Conservation (phyloP, 2,888 invertebrate genomes). For the Argyresthia albistria region DNA sequence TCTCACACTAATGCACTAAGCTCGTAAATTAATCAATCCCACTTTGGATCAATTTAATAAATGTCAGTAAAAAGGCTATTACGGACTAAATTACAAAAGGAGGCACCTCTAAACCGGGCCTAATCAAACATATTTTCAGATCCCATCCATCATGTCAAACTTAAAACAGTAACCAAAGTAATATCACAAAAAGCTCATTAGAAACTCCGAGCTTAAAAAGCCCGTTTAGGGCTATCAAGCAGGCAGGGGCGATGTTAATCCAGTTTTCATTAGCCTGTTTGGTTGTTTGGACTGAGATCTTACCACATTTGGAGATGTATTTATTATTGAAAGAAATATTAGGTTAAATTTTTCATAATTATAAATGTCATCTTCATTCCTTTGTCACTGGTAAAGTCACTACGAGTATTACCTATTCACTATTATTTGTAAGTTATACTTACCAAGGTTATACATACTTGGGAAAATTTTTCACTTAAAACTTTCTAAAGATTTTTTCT, state of each 20-base stretch:
- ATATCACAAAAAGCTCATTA: slow-evolving; percentile 52
- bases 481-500: too few species aligned
- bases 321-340: too few species aligned
- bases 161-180: slow-evolving; percentile 20
- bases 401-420: too few species aligned
- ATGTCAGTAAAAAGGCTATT: slow-evolving; percentile 25
- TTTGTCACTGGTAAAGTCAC: too few species aligned
- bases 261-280: slow-evolving; percentile 20
- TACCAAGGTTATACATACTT: too few species aligned
- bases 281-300: too few species aligned
- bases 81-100: slow-evolving; percentile 32
- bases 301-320: too few species aligned
- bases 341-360: too few species aligned
- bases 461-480: too few species aligned
- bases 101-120: slow-evolving; percentile 32
- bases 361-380: too few species aligned
- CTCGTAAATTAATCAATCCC: background rate
- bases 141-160: slow-evolving; percentile 58
- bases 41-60: background rate
- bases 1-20: too few species aligned
- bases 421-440: too few species aligned
- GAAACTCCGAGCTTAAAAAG: slow-evolving; percentile 21
- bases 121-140: slow-evolving; percentile 59
- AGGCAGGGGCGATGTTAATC: slow-evolving; percentile 22
- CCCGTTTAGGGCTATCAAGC: slow-evolving; percentile 24